Evolutionary conservation across 2,888 invertebrate species (phyloP), one percentile per base, ranked within the genome.

Genomic region (Plemyria rubiginata): DNA sequence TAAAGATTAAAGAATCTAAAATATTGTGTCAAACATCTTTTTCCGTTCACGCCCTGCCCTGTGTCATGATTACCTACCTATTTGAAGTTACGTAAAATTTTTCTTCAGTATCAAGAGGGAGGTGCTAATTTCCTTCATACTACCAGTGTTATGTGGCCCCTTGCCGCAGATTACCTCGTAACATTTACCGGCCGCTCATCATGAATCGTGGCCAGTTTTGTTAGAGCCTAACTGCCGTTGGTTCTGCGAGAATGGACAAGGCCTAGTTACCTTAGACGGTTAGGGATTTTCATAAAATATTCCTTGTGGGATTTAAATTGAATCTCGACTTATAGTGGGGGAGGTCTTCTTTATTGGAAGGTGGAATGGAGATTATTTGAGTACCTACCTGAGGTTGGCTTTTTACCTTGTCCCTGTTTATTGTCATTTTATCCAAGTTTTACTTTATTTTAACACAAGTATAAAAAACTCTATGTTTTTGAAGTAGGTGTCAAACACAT

Each of bases 31-130:
- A 22, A 22, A 22, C 3, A 3, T 3, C 22, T 22, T 22, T 22
- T 22, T 22, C 22, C 3, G 22, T 22, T 22, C 1, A 22, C 22
- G 22, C 22, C 22, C 3, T 32, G 32, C 7, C 8, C 32, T 29
- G 32, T 8, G 32, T 32, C 32, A 32, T 32, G 32, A 32, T 38
- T 1, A 32, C n/a, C n/a, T 36, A 61, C 43, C 49, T 32, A 58
- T 55, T 54, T 7, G 59, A 56, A 53, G 50, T 59, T 66, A 65
- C 68, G 65, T 62, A 60, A 69, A 55, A 46, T 60, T 64, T 60
- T 46, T 16, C 51, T 58, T 11, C 7, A 9, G 43, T 53, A 62
- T 51, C 12, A 36, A 11, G 11, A 38, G 36, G 36, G 57, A 66
- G 63, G 68, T 60, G 64, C 60, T 68, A 66, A 66, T 68, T 66